Base-by-base conservation (phyloP, 1,140 invertebrate genomes). In the Camponotus floridanus region DNA sequence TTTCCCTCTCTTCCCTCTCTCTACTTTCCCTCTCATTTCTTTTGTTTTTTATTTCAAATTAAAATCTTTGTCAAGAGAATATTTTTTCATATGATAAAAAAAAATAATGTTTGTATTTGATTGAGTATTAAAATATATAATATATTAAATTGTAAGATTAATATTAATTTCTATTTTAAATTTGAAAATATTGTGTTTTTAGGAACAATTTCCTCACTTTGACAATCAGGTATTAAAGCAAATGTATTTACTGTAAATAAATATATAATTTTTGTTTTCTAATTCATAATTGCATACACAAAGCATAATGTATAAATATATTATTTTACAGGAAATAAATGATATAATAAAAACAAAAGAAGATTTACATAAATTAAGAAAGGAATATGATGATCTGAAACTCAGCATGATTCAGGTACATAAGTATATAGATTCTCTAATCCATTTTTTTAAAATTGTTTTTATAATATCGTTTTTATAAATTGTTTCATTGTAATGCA, bases 331-430 rank as follows among this genome's bases (percentile, higher is more conserved):
- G 92, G 85, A 74, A 36, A 64, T 88, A 45, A 91, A 92, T 74
- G 86, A 93, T 26, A 87, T 78, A 79, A 85, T 92, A 76, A 91
- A 91, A 90, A 48, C 88, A 3, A 94, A 94, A 76, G 86, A 87
- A 65, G 91, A 93, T 36, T 79, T 92, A 62, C 86, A 91, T 26
- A 93, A 90, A 74, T 85, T 94, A 74, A 91, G 59, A 61, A 94
- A 93, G 39, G 92, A 93, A 79, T 92, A 89, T 57, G 91, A 94
- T 21, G 91, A 93, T 33, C 87, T 94, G n/a, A 92, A 91, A 71
- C 65, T 87, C 15, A 87, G 90, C 80, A 76, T 88, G 21, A 57
- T 79, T 0, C 85, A 92, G 84, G 92, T 92, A 83, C 48, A 57
- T 7, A 45, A 67, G 15, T 65, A 0, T 76, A 68, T 80, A 11